Conservation (phyloP, 35 echinoderm and acorn worm species). For the Antedon bifida region DNA sequence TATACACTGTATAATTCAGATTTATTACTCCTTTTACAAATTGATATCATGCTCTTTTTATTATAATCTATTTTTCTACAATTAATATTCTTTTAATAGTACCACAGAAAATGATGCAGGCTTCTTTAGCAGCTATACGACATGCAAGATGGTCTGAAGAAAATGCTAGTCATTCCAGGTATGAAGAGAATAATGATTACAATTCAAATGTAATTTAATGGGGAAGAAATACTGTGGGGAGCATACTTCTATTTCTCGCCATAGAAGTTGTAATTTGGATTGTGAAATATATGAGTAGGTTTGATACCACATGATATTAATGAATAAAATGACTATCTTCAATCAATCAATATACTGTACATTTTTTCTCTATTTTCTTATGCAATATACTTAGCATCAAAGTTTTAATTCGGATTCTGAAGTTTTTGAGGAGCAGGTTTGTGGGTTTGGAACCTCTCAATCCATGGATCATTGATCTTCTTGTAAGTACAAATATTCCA, state of each 20-base stretch:
- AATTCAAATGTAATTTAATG: too few species aligned
- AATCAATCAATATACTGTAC: not conserved
- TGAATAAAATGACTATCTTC: too few species aligned
- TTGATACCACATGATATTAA: too few species aligned
- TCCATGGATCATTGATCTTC: constrained; percentile 96
- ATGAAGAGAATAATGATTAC: not conserved
- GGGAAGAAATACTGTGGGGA: too few species aligned
- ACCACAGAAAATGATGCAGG: constrained; percentile 72
- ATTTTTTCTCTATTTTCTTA: too few species aligned
- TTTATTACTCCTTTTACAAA: too few species aligned
- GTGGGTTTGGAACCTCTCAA: constrained; percentile 73
- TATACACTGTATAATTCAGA: too few species aligned
- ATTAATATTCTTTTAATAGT: constrained; percentile 26
- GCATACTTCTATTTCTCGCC: too few species aligned
- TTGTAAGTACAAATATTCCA: constrained; percentile 36
- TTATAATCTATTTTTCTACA: too few species aligned
- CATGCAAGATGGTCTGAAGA: constrained; percentile 99
- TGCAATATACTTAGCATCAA: constrained; percentile 51
- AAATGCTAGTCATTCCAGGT: constrained; percentile 92
- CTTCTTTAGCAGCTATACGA: constrained; percentile 69
- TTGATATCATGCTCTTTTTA: too few species aligned
- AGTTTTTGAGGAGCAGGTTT: constrained; percentile 66
- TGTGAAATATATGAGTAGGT: too few species aligned
- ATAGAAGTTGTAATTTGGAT: too few species aligned
- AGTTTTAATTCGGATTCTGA: constrained; percentile 78